Evolutionary conservation across 2,113 vertebrate genomes (phyloP).

Genomic region (Motacilla tschutschensis): DNA sequence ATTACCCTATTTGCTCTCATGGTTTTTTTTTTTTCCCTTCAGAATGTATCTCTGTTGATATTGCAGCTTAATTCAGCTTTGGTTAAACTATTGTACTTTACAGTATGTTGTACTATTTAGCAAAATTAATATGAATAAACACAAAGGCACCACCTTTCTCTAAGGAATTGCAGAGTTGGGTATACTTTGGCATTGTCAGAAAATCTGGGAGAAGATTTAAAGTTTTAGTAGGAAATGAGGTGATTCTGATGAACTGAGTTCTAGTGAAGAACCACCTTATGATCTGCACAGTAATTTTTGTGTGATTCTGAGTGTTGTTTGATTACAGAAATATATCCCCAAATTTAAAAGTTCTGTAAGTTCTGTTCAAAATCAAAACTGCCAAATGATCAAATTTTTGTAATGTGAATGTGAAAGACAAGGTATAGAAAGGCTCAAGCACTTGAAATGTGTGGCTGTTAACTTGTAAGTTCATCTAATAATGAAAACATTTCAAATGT

Average conservation of each 20-base stretch:
- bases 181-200: background rate
- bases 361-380: background rate
- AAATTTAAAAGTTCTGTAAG: background rate
- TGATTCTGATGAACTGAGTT: background rate
- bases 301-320: background rate
- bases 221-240: background rate
- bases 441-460: background rate
- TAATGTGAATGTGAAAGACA: background rate
- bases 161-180: background rate
- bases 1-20: background rate
- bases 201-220: background rate
- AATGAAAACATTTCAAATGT: background rate
- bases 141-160: background rate
- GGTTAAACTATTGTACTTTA: background rate
- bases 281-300: background rate
- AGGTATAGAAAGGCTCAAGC: background rate
- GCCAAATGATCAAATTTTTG: background rate
- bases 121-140: background rate
- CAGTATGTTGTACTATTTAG: background rate
- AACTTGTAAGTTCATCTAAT: background rate
- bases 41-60: background rate
- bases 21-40: fast-evolving
- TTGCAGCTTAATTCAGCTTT: background rate
- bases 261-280: background rate
- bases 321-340: background rate